Percentiles rank a stretch among this genome's conserved stretches.
Evolutionary conservation across 2,888 invertebrate genomes (phyloP).

Genomic region (Chymomyza procnemis): DNA sequence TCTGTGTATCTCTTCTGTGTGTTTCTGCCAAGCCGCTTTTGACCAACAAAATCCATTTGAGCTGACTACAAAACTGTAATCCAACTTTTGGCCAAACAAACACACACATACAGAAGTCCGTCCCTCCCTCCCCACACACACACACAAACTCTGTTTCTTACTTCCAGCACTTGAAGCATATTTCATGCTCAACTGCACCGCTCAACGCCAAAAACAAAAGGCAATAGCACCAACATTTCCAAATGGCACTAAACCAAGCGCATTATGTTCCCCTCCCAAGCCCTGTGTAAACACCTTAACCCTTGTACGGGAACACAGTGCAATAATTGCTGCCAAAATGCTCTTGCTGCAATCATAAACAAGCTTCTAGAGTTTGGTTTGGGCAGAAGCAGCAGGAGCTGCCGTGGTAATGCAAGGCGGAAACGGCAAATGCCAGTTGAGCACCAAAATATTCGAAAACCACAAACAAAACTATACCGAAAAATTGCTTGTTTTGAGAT

Average conservation of each 20-base stretch:
- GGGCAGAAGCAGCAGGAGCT: background rate
- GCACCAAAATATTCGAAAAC: background rate
- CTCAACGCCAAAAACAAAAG: constrained; percentile 37
- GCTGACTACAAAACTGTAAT: constrained; percentile 5
- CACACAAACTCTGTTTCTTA: background rate
- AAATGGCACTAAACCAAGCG: constrained; percentile 46
- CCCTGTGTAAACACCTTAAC: background rate
- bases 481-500: no score
- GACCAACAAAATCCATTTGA: background rate
- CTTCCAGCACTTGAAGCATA: constrained; percentile 45
- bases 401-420: background rate
- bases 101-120: background rate
- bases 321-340: constrained; percentile 56
- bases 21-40: background rate
- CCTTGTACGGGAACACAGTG: background rate
- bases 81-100: constrained; percentile 19
- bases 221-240: constrained; percentile 19
- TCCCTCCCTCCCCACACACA: background rate
- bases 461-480: background rate
- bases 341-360: constrained; percentile 47
- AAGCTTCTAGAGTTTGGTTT: constrained; percentile 1
- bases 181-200: constrained; percentile 54
- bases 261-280: constrained; percentile 39
- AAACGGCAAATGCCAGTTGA: background rate
- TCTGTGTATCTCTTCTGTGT: background rate